Conservation (phyloP, 37 sponge, comb jelly and placozoan genomes). For the Eunapius fragilis region DNA sequence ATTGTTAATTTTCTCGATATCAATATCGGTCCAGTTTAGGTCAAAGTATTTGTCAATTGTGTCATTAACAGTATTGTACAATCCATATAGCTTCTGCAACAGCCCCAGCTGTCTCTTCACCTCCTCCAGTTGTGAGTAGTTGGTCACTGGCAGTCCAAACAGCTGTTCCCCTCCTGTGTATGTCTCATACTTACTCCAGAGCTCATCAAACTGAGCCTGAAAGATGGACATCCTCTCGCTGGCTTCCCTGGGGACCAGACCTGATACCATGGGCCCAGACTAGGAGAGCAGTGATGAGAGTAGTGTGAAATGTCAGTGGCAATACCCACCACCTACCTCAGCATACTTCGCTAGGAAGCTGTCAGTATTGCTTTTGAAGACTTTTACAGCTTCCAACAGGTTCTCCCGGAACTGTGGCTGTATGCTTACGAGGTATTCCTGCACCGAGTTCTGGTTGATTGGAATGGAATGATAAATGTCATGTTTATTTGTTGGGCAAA, state of each 20-base stretch:
- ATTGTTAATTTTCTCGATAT: slow-evolving; percentile 95
- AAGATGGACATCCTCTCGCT: slow-evolving; percentile 89
- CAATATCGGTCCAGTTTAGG: slow-evolving; percentile 92
- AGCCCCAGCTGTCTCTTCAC: slow-evolving; percentile 84
- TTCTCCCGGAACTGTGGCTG: slow-evolving; percentile 83
- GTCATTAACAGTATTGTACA: slow-evolving; percentile 90
- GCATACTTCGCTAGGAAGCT: slow-evolving; percentile 58
- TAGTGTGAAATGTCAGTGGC: neutral
- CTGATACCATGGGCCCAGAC: slow-evolving; percentile 93
- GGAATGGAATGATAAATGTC: neutral
- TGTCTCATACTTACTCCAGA: slow-evolving; percentile 89
- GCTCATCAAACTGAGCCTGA: slow-evolving; percentile 89
- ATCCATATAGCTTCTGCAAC: slow-evolving; percentile 94
- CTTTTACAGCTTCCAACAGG: slow-evolving; percentile 68
- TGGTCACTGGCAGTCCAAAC: slow-evolving; percentile 90
- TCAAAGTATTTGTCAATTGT: slow-evolving; percentile 95
- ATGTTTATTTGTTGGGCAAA: neutral
- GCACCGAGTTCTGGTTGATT: slow-evolving; percentile 51
- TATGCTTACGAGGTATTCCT: slow-evolving; percentile 72
- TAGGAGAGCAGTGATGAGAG: neutral
- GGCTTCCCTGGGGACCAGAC: slow-evolving; percentile 89
- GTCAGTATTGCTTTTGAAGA: slow-evolving; percentile 59
- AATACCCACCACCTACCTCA: slow-evolving; percentile 5
- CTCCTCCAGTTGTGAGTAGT: slow-evolving; percentile 81
- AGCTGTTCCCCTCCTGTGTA: slow-evolving; percentile 96